Base-by-base conservation (phyloP, 92 coral and sea anemone species). In the Diadumene lineata region DNA sequence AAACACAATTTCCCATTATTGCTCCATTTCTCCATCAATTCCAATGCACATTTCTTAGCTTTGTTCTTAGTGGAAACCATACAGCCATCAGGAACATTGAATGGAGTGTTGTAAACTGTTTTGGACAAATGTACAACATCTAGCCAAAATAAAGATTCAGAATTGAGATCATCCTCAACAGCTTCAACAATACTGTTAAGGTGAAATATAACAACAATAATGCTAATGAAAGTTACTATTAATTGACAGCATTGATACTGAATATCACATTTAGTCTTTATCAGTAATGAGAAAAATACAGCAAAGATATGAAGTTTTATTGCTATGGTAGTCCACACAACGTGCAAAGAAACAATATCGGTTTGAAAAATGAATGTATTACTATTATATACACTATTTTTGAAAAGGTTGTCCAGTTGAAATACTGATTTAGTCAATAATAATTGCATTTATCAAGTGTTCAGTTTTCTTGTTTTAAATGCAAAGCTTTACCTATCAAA, bases 111-210 rank as follows among this genome's bases (percentile, higher is more conserved):
- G 77, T 96, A 96, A 43, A 84, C 74, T 31, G 85, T 85, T 53
- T 66, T 87, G 34, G 79, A 53, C 61, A 91, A 84, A 43, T 89
- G 74, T 31, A 96, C 68, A 26, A 86, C 91, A 18, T 96, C 99
- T 2, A 96, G 80, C 99, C 99, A 96, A 80, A 88, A 88, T 31
- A 96, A 66, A 27, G 65, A 74, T 64, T 96, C 99, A 7, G 81
- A 81, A 80, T 96, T 91, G 0, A 82, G 81, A 57, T 92, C 84
- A 24, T 73, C 74, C 65, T 88, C 94, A 56, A 82, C 64, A 27
- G 67, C 99, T 96, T 44, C 19, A 34, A 44, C 9, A 0, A 19
- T 11, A n/a, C 26, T 43, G 44, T n/a, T 23, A 18, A 23, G 13
- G 48, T 38, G 13, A 38, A 38, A 13, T 38, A 38, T 6, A 6